phyloP scores from a whole-genome alignment of 2,113 vertebrate genomes.

The Alexandromys fortis region DNA sequence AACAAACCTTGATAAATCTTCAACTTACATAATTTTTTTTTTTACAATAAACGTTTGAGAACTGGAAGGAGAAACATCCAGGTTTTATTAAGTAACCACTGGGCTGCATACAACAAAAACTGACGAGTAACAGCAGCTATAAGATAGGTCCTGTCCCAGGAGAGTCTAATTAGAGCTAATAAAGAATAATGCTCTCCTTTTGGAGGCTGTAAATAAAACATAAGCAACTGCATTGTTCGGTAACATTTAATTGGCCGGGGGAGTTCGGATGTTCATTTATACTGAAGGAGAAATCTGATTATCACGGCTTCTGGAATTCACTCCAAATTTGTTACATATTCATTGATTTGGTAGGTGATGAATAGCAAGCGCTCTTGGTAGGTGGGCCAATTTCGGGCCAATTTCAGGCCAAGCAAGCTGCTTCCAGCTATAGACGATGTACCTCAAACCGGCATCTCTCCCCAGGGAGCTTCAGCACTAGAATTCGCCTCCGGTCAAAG shows the following conservation, averaged over 20 bases:
- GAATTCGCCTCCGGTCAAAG: background rate
- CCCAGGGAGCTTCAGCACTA: background rate
- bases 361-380: background rate
- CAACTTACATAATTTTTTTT: conserved; percentile 37
- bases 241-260: conserved; percentile 26
- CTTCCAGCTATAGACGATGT: background rate
- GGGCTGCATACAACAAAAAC: background rate
- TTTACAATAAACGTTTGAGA: conserved; percentile 22
- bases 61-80: background rate
- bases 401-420: background rate
- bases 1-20: conserved; percentile 56
- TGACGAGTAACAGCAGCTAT: background rate
- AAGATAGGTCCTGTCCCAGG: background rate
- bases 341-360: background rate
- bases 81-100: conserved; percentile 35
- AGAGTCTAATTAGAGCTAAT: background rate
- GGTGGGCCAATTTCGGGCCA: background rate
- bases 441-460: background rate
- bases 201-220: conserved; percentile 53
- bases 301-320: conserved; percentile 47
- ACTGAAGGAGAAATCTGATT: conserved; percentile 41
- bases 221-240: background rate
- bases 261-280: conserved; percentile 2
- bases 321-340: background rate
- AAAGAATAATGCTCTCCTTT: conserved; percentile 41